Evolutionary conservation across 2,113 vertebrate genomes (phyloP).

Genomic region (Ifrita kowaldi): DNA sequence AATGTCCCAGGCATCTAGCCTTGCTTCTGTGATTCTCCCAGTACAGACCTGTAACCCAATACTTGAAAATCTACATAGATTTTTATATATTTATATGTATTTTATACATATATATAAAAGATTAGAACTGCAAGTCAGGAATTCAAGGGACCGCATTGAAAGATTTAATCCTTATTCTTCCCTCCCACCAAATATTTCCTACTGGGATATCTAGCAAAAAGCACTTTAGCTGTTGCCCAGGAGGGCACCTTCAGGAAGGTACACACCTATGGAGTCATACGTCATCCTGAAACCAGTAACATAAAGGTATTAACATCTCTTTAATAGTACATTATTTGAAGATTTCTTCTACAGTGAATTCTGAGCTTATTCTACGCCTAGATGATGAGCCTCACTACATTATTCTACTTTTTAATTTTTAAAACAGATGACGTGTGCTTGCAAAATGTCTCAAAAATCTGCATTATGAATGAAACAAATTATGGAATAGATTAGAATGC

Average conservation of each 20-base stretch:
- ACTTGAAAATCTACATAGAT: neutral
- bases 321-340: neutral
- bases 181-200: neutral
- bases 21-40: neutral
- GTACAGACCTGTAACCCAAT: neutral
- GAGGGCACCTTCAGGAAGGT: neutral
- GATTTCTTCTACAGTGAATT: neutral
- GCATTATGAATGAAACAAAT: neutral
- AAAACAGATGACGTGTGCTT: neutral
- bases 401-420: neutral
- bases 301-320: neutral
- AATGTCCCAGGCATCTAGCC: neutral
- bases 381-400: neutral
- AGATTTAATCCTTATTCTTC: neutral
- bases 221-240: neutral
- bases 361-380: neutral
- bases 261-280: neutral
- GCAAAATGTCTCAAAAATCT: neutral
- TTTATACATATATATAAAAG: rapidly evolving
- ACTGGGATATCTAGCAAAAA: neutral
- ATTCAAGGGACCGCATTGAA: neutral
- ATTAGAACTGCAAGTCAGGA: neutral
- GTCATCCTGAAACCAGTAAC: neutral
- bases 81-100: rapidly evolving
- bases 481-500: neutral